These are phyloP conservation scores for Dreissena rostriformis DNA, from an alignment of 1,140 invertebrate genomes.

Conservation along the genomic window DNA sequence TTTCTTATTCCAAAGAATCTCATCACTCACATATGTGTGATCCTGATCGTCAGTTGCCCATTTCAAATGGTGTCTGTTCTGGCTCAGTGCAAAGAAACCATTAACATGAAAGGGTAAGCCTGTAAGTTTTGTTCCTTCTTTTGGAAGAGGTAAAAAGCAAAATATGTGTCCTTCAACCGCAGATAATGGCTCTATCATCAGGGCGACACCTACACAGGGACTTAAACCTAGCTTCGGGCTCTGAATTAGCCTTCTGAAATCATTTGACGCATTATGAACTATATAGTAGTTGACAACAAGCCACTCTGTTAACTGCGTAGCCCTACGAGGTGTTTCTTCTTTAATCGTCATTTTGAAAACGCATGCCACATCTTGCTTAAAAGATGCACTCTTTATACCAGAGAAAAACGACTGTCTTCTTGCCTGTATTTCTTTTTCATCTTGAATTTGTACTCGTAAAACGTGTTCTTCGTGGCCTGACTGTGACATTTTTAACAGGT, in stretches of 20 bases:
- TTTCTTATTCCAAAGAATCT: slow-evolving; percentile 69
- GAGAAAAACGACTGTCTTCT: too few species aligned
- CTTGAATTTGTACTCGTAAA: too few species aligned
- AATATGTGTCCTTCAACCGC: slow-evolving; percentile 62
- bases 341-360: too few species aligned
- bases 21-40: slow-evolving; percentile 53
- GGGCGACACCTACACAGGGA: slow-evolving; percentile 43
- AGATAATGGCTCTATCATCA: neutral
- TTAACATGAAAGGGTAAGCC: slow-evolving; percentile 74
- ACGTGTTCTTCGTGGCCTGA: too few species aligned
- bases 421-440: too few species aligned
- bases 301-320: slow-evolving; percentile 4
- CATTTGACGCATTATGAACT: slow-evolving; percentile 12
- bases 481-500: too few species aligned
- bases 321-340: too few species aligned
- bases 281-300: slow-evolving; percentile 44
- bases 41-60: slow-evolving; percentile 60
- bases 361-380: too few species aligned
- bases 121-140: slow-evolving; percentile 54
- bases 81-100: slow-evolving; percentile 71
- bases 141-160: slow-evolving; percentile 73
- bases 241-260: slow-evolving; percentile 30
- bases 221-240: slow-evolving; percentile 16
- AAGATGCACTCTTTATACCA: too few species aligned
- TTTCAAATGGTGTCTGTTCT: slow-evolving; percentile 71